Evolutionary conservation across 2,113 vertebrate genomes (phyloP).

Genomic region (Accipiter virgatus): DNA sequence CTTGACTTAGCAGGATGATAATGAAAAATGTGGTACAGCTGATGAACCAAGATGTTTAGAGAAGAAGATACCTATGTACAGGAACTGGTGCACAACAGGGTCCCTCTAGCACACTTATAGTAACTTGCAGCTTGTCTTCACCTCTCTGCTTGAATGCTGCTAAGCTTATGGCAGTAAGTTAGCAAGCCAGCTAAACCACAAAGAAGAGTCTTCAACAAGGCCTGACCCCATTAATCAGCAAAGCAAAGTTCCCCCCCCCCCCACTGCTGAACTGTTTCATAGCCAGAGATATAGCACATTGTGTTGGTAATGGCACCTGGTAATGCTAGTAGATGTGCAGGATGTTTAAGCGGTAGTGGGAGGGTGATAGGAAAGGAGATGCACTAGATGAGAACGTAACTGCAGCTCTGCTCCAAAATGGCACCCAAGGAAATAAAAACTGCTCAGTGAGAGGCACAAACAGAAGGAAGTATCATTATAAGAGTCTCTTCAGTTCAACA

Average conservation of each 20-base stretch:
- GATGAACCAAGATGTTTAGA: background rate
- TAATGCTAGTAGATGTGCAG: background rate
- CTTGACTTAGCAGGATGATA: background rate
- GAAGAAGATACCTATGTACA: background rate
- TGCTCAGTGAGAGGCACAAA: background rate
- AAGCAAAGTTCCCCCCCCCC: background rate
- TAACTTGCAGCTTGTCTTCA: background rate
- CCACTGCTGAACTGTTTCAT: background rate
- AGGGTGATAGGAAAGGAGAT: background rate
- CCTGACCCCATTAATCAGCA: background rate
- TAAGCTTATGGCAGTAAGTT: constrained; percentile 2
- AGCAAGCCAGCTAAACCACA: constrained; percentile 41
- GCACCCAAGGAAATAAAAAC: background rate
- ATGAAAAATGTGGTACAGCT: background rate
- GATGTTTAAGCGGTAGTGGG: background rate
- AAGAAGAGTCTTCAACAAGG: background rate
- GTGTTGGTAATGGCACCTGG: background rate
- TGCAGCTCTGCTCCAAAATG: background rate
- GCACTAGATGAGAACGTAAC: background rate
- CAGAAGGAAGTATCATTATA: background rate
- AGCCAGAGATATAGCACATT: background rate
- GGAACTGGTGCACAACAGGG: background rate
- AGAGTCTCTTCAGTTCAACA: background rate
- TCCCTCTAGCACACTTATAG: background rate
- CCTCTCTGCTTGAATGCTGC: background rate